Percentiles rank a stretch among this genome's conserved stretches.
Evolutionary conservation across 2,797 vertebrate species (phyloP).

Genomic region (Sparus aurata): DNA sequence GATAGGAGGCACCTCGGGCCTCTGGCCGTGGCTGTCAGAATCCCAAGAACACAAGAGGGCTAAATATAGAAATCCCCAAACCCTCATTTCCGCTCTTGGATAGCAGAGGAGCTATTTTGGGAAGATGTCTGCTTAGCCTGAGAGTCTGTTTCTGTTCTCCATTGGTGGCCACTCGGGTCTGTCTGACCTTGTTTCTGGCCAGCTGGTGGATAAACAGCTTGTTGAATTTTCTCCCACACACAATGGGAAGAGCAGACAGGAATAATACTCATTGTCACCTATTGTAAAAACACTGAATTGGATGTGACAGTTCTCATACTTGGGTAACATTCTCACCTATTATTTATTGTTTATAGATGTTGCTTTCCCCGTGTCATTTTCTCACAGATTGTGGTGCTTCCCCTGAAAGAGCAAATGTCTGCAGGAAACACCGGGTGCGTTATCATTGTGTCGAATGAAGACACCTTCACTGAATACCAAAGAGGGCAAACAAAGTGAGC

Average conservation of each 20-base stretch:
- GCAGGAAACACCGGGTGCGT: constrained; percentile 45
- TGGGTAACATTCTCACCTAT: constrained; percentile 32
- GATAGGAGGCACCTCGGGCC: constrained; percentile 36
- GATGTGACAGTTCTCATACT: constrained; percentile 41
- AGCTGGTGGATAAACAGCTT: constrained; percentile 50
- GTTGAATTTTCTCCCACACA: constrained; percentile 36
- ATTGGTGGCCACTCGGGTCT: constrained; percentile 57
- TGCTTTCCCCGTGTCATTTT: constrained; percentile 21
- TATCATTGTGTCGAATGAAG: constrained; percentile 16
- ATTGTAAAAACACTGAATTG: constrained; percentile 43
- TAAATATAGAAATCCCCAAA: constrained; percentile 75
- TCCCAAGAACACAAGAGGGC: constrained; percentile 42
- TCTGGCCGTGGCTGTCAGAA: constrained; percentile 50
- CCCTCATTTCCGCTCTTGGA: constrained; percentile 66
- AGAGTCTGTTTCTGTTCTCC: constrained; percentile 55
- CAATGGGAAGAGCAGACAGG: constrained; percentile 50
- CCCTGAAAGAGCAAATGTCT: constrained; percentile 24
- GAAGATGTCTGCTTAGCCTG: constrained; percentile 36
- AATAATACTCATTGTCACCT: constrained; percentile 34
- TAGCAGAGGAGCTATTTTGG: constrained; percentile 71
- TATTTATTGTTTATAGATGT: constrained; percentile 43
- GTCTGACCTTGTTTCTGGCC: constrained; percentile 66
- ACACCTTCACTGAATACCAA: constrained; percentile 14
- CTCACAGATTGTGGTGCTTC: constrained; percentile 41
- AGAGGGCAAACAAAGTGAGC: background rate